Conservation (phyloP, 2,113 vertebrate genomes). For the Pandion haliaetus region DNA sequence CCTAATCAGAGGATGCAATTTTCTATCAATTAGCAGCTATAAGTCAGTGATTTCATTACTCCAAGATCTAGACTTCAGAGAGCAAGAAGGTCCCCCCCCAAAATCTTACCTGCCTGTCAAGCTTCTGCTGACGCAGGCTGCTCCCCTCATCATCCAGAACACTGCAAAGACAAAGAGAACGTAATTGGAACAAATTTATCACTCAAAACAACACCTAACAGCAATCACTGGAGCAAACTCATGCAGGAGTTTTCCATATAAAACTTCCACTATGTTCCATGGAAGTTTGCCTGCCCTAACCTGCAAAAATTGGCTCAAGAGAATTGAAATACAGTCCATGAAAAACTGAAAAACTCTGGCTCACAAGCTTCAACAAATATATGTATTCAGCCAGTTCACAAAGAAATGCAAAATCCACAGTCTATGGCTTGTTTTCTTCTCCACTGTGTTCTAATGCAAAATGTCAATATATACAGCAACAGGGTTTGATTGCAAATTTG, state of each 20-base stretch:
- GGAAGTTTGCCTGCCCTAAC: not conserved
- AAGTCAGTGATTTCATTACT: not conserved
- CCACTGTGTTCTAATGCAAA: not conserved
- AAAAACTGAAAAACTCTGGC: not conserved
- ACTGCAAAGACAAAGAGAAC: conserved; percentile 74
- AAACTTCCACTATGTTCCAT: not conserved
- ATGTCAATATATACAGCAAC: not conserved
- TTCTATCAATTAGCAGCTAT: not conserved
- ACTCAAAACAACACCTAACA: not conserved
- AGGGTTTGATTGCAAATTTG: not conserved
- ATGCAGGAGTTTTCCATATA: not conserved
- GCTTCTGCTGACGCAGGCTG: conserved; percentile 95
- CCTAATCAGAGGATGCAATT: not conserved
- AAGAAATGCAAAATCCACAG: not conserved
- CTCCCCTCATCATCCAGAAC: conserved; percentile 97
- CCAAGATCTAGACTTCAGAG: not conserved
- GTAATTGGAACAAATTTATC: not conserved
- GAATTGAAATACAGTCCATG: not conserved
- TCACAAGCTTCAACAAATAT: not conserved
- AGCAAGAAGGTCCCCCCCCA: not conserved
- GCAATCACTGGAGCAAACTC: not conserved
- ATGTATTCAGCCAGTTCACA: not conserved
- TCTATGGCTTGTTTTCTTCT: not conserved
- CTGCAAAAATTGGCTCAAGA: not conserved
- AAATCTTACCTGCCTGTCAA: conserved; percentile 92